A percentile compares a stretch with the other conserved stretches of the same genome.
Conservation (phyloP, 1,140 invertebrate genomes). For the Paraescarpia echinospica region DNA sequence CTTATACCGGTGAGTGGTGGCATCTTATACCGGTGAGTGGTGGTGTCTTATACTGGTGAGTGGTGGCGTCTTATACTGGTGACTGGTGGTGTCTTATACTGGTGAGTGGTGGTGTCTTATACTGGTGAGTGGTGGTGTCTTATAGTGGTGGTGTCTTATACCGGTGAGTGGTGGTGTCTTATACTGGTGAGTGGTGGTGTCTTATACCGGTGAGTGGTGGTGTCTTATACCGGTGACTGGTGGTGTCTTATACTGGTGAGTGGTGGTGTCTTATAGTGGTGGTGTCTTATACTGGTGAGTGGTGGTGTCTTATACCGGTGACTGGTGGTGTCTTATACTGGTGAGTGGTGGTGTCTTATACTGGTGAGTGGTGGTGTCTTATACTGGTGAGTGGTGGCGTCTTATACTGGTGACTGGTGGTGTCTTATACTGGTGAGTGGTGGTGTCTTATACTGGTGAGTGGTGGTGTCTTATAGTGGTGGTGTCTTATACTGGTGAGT, state of each 20-base stretch:
- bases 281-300: constrained; percentile 21
- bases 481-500: constrained; percentile 21
- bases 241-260: constrained; percentile 22
- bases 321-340: constrained; percentile 16
- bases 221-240: no score
- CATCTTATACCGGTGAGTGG: constrained; percentile 18
- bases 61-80: no score
- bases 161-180: constrained; percentile 12
- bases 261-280: no score
- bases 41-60: constrained; percentile 22
- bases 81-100: no score
- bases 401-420: no score
- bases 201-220: constrained; percentile 19
- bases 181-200: constrained; percentile 21
- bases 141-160: no score
- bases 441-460: constrained; percentile 22
- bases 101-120: constrained; percentile 21
- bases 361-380: constrained; percentile 14
- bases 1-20: constrained; percentile 19
- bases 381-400: constrained; percentile 22
- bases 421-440: constrained; percentile 19
- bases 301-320: no score
- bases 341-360: constrained; percentile 20
- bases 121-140: constrained; percentile 17
- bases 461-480: no score